A percentile compares a stretch with the other conserved stretches of the same genome.
Evolutionary conservation across 1,140 invertebrate genomes (phyloP).

Genomic region (Chelonus insularis): DNA sequence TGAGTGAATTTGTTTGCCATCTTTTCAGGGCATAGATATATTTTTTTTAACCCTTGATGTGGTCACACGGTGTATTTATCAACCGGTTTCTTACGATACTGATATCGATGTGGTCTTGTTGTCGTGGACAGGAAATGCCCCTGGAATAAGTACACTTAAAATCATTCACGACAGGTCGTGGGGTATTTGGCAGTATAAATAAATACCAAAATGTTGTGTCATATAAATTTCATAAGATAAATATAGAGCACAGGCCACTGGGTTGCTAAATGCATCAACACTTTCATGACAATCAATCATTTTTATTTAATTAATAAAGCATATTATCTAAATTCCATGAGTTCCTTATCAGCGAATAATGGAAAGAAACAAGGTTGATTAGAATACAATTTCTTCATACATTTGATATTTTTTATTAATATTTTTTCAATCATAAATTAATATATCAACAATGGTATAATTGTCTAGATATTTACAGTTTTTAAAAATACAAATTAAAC

Average conservation of each 20-base stretch:
- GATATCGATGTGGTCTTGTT: constrained; percentile 35
- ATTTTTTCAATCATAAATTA: too few species aligned
- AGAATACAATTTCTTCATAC: too few species aligned
- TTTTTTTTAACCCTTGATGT: constrained; percentile 14
- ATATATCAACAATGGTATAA: too few species aligned
- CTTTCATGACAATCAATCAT: neutral
- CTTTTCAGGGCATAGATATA: neutral
- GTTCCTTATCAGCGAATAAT: too few species aligned
- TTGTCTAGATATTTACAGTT: too few species aligned
- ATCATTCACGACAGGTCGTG: constrained; percentile 13
- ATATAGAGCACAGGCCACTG: neutral
- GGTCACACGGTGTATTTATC: constrained; percentile 41
- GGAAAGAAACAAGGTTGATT: too few species aligned
- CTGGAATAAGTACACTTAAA: constrained; percentile 23
- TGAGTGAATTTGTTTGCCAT: neutral
- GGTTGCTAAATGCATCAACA: neutral
- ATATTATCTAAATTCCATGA: neutral
- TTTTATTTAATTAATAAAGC: neutral
- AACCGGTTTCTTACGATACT: constrained; percentile 43
- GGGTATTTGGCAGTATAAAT: neutral
- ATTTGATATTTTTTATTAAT: too few species aligned
- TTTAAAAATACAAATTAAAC: too few species aligned
- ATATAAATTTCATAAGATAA: neutral
- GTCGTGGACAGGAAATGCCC: constrained; percentile 23
- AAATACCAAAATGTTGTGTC: neutral